A percentile compares a stretch with the other conserved stretches of the same genome.
These are phyloP conservation scores for Nothura maculosa DNA, from an alignment of 2,797 vertebrate genomes.

Conservation along the genomic window DNA sequence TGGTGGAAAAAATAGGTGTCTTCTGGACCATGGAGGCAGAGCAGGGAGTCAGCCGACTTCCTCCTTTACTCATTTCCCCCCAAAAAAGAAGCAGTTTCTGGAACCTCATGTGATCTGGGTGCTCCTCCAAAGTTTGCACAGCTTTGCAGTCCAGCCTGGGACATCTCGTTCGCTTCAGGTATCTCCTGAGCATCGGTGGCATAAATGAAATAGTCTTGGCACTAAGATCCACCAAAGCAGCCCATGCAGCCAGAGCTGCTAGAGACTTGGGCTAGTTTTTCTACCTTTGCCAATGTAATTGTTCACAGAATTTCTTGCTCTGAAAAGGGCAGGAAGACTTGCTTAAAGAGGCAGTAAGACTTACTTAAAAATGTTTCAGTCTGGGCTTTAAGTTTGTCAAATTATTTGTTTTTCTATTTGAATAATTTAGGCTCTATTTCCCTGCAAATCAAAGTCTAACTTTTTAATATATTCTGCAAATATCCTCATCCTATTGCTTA, in stretches of 20 bases:
- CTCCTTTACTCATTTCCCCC: background rate
- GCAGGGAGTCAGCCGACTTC: rapidly evolving
- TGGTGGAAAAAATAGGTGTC: background rate
- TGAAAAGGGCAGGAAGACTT: background rate
- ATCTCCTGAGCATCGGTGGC: background rate
- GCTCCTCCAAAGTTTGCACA: background rate
- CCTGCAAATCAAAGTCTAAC: conserved; percentile 25
- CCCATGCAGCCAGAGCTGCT: background rate
- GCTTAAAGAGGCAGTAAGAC: background rate
- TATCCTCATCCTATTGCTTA: background rate
- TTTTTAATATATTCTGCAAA: background rate
- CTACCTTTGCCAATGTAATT: background rate
- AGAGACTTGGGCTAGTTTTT: background rate
- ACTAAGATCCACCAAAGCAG: background rate
- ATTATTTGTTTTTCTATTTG: background rate
- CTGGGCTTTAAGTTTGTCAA: background rate
- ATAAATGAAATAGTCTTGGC: background rate
- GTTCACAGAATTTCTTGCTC: background rate
- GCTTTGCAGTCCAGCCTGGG: background rate
- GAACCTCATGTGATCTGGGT: rapidly evolving
- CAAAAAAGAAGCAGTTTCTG: background rate
- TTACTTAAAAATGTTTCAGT: background rate
- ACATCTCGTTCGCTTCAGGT: background rate
- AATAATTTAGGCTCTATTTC: background rate
- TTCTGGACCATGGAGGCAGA: background rate